Base-by-base conservation (phyloP, 2,888 invertebrate genomes). In the Therioaphis trifolii region DNA sequence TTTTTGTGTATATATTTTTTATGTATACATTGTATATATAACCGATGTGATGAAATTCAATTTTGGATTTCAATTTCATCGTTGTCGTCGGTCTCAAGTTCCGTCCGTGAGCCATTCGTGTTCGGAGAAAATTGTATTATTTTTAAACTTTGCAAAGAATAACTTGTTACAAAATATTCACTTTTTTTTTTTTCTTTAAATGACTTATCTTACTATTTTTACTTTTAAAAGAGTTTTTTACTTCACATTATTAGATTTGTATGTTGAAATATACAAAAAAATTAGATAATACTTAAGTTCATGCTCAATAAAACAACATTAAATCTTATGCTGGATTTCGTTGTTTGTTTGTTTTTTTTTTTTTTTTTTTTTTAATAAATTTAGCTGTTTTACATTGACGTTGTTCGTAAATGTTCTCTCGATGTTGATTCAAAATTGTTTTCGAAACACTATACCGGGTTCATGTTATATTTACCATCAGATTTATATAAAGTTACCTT, bases 41-140 rank as follows among this genome's bases (percentile, higher is more conserved):
- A 66, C 77, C 24, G 14, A 52, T 52, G 52, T 52, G 52, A 52
- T 78, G 55, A 78, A 78, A 78, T 78, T 78, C 68, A 78, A 78
- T 78, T 78, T 78, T 78, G 27, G 52, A 78, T 69, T 78, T 78
- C 68, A 78, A 78, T 78, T 78, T 78, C n/a, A 43, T 24, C 68
- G 52, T 43, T 35, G 66, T 77, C 66, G 66, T 68, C 49, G 35
- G 52, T 68, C 55, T 43, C 52, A 21, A 52, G 69, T 78, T 78
- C 40, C 43, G 27, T 11, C 68, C 55, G 40, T 55, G 52, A 69
- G 55, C 78, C 55, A 69, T 78, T 78, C 27, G 68, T 43, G 69
- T 78, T 43, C 24, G 40, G 27, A 18, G 24, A n/a, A 78, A 78
- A 78, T 78, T 69, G 68, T 78, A 78, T 78, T 78, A 78, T 78